Base-by-base conservation (phyloP, 2,113 vertebrate species). In the Equus quagga region DNA sequence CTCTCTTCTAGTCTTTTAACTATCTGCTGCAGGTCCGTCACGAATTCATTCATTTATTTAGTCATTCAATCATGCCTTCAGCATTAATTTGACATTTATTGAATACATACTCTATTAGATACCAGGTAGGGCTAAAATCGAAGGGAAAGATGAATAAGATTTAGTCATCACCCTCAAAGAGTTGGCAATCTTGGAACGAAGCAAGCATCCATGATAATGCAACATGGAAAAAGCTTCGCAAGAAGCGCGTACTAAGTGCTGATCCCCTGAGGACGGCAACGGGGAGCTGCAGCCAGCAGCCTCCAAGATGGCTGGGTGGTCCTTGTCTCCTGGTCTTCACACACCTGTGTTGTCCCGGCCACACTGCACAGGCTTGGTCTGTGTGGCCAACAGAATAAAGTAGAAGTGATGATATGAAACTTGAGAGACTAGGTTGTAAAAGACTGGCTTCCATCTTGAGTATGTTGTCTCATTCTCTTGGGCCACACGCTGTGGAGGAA, bases 221-320 rank as follows among this genome's bases (percentile, higher is more conserved):
- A 7, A 70, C 4, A 3, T 6, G 18, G 54, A 7, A 60, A n/a
- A 83, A 51, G 72, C 64, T 44, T 28, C 28, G 2, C 21, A 14
- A 31, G 21, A 19, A 17, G 8, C 21, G 3, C 11, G n/a, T 24
- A 24, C 28, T 24, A 60, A 41, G 75, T 5, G 28, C 69, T 10
- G 0, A 2, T 51, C 26, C 19, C 17, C 62, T 5, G 3, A 21
- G 58, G 44, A 62, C 17, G 2, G 8, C 33, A 2, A 2, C 0
- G 4, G 56, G n/a, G 65, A 65, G 15, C 31, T 33, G 18, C 49
- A 67, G 26, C 12, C 1, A 0, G 31, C 8, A 23, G 72, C 21
- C 67, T 69, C 31, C 46, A 18, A 51, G 72, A 17, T 1, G 10
- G 24, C 49, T 21, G 8, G 1, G 31, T 0, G 9, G 14, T 21